phyloP scores from a whole-genome alignment of 1,140 invertebrate species.

The Ylistrum balloti region DNA sequence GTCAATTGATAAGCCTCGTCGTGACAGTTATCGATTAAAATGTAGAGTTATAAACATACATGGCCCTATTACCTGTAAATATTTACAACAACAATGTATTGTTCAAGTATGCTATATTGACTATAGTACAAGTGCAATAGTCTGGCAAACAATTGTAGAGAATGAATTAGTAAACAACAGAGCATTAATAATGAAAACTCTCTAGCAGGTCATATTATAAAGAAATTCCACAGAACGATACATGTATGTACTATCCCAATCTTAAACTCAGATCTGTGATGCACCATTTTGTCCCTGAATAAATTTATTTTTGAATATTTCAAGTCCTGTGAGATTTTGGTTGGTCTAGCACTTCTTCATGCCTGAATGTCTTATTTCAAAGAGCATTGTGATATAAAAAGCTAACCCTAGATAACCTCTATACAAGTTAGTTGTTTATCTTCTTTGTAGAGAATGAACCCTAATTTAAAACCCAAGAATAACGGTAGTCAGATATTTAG shows the following conservation, averaged over 20 bases:
- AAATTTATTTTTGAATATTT: neutral
- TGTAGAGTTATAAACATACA: neutral
- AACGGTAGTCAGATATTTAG: conserved; percentile 13
- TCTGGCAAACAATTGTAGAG: neutral
- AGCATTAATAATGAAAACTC: neutral
- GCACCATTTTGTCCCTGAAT: neutral
- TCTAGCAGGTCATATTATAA: neutral
- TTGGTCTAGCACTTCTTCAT: conserved; percentile 14
- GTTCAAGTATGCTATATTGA: neutral
- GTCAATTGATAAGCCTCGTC: neutral
- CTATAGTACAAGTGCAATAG: neutral
- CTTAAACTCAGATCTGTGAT: neutral
- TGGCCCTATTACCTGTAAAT: neutral
- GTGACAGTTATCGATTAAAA: neutral
- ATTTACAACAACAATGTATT: conserved; percentile 11
- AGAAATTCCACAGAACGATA: neutral
- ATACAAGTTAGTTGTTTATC: conserved; percentile 7
- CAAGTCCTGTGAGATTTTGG: conserved; percentile 32
- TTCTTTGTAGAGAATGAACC: conserved; percentile 9
- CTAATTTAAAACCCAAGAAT: conserved; percentile 40
- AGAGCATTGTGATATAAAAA: neutral
- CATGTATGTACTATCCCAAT: neutral
- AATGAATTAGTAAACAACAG: neutral
- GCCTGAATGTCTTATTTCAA: conserved; percentile 29
- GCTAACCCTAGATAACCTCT: neutral